Percentiles rank a stretch among this genome's conserved stretches.
Evolutionary conservation across 2,888 invertebrate genomes (phyloP).

Genomic region (Cantharis flavilabris): DNA sequence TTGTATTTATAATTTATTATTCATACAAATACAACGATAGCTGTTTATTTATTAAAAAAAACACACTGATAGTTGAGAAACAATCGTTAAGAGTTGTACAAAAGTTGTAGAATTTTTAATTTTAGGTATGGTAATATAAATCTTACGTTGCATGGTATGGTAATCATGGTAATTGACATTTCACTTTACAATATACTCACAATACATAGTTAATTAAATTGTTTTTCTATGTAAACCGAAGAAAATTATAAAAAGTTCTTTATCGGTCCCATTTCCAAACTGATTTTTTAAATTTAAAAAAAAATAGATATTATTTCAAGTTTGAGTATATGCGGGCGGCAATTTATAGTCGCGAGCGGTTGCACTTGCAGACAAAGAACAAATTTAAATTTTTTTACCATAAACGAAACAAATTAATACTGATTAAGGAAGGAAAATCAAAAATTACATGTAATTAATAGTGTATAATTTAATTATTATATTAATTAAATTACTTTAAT

Average conservation of each 20-base stretch:
- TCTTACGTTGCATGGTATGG: not conserved
- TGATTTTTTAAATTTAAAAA: no score
- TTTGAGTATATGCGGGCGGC: not conserved
- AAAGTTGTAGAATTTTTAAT: not conserved
- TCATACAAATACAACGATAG: not conserved
- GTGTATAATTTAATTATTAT: not conserved
- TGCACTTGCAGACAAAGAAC: not conserved
- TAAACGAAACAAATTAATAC: not conserved
- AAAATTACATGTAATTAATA: not conserved
- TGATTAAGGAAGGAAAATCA: not conserved
- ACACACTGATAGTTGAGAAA: not conserved
- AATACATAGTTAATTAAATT: not conserved
- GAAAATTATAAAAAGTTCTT: not conserved
- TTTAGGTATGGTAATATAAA: not conserved
- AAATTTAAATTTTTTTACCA: not conserved
- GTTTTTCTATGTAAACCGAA: not conserved
- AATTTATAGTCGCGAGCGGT: not conserved
- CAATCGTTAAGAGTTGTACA: not conserved
- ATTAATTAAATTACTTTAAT: conserved; percentile 7
- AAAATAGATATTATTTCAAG: no score
- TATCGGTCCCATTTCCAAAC: no score
- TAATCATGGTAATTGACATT: not conserved
- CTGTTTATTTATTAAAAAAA: not conserved
- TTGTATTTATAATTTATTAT: not conserved
- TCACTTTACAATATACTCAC: not conserved